Evolutionary conservation across 2,888 invertebrate genomes (phyloP), one percentile per base, ranked within the genome.

Genomic region (Epirrita christyi): DNA sequence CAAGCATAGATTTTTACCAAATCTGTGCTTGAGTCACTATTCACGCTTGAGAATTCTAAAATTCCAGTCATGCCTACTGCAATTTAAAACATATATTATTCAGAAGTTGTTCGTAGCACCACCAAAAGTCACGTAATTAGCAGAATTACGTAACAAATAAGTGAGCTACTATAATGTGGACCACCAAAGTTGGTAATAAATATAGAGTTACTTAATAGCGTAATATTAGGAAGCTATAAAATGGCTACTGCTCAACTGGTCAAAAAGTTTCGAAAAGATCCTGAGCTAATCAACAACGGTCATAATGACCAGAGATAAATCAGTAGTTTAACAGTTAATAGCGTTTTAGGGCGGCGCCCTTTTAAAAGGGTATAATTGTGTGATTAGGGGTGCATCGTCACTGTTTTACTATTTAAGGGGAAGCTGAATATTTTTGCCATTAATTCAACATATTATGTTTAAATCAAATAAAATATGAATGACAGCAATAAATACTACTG

Each of bases 351-450:
- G 85, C 83, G 86, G 85, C 76, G 66, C 76, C 78, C 78, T 78
- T n/a, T 80, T 85, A 80, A 86, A 83, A 80, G 86, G 85, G 81
- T 84, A 83, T 86, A 87, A 88, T 88, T 89, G 84, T 87, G 78
- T 83, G 77, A 80, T 84, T 83, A 80, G 82, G 86, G 89, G 85
- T 86, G 88, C 88, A 82, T 61, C 75, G 85, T 89, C 89, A 89
- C 78, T 76, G 66, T 74, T 70, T 58, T 64, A 63, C 64, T 55
- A 34, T 70, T 88, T 88, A 87, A 86, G 82, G 78, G 66, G 72
- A 68, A 76, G 32, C 14, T 6, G 0, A 11, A 11, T n/a, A 9
- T 36, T 36, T 10, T n/a, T 40, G 14, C 14, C 13, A 2, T 40
- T 14, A 21, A n/a, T n/a, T n/a, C n/a, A n/a, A n/a, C n/a, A n/a